A percentile compares a stretch with the other conserved stretches of the same genome.
Conservation (phyloP, 1,140 invertebrate species). For the Drosophila asahinai region DNA sequence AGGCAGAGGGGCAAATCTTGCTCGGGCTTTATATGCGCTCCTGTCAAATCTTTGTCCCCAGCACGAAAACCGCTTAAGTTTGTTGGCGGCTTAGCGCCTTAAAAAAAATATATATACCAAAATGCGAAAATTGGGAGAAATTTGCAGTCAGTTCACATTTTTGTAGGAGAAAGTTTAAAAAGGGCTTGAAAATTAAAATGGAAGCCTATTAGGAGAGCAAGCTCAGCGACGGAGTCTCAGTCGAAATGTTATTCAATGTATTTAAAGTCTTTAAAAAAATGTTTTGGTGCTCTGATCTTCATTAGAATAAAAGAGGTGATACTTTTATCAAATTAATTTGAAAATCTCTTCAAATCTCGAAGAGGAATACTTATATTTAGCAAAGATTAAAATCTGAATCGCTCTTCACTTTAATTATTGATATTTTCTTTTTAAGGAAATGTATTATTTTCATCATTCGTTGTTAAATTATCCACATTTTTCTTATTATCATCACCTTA, state of each 20-base stretch:
- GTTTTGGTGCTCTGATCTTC: no score
- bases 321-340: not conserved
- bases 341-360: not conserved
- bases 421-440: not conserved
- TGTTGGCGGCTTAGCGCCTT: constrained; percentile 46
- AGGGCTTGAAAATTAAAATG: not conserved
- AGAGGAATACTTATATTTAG: not conserved
- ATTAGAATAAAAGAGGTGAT: no score
- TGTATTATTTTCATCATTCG: not conserved
- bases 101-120: not conserved
- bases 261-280: not conserved
- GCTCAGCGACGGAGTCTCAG: not conserved
- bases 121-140: constrained; percentile 3
- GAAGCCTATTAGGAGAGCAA: constrained; percentile 18
- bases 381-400: no score
- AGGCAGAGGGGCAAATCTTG: constrained; percentile 22
- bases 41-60: constrained; percentile 50
- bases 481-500: constrained; percentile 8
- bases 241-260: no score
- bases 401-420: no score
- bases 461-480: constrained; percentile 17
- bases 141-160: not conserved
- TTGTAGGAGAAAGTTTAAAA: not conserved
- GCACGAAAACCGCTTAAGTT: constrained; percentile 55
- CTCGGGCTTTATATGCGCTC: constrained; percentile 18